phyloP scores from a whole-genome alignment of 1,140 invertebrate species.

The Laodelphax striatellus region DNA sequence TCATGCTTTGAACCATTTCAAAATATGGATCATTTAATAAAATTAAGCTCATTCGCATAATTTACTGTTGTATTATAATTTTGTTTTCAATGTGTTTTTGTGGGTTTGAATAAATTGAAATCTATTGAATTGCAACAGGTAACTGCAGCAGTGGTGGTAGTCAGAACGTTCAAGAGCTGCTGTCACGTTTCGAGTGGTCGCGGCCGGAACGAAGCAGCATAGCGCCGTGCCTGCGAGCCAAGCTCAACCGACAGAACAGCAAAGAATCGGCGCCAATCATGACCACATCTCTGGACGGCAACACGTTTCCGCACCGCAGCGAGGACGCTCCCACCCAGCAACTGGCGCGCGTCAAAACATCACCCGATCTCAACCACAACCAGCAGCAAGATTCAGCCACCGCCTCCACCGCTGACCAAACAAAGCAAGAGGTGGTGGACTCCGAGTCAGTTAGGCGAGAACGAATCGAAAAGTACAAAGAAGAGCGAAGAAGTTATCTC shows the following conservation, averaged over 20 bases:
- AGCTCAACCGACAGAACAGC: conserved; percentile 39
- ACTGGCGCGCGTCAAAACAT: conserved; percentile 32
- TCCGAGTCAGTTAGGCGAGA: conserved; percentile 28
- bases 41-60: too few relatives aligned
- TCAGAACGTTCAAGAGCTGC: conserved; percentile 29
- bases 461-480: conserved; percentile 56
- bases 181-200: conserved; percentile 31
- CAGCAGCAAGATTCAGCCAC: conserved; percentile 35
- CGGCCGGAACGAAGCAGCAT: conserved; percentile 27
- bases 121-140: too few relatives aligned
- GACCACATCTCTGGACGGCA: conserved; percentile 54
- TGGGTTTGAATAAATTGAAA: too few relatives aligned
- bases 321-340: not conserved
- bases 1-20: too few relatives aligned
- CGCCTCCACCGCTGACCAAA: too few relatives aligned
- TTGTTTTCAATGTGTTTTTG: too few relatives aligned
- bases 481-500: conserved; percentile 73
- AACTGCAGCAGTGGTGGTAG: too few relatives aligned
- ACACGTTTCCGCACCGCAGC: conserved; percentile 5
- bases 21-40: too few relatives aligned
- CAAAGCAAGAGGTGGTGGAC: conserved; percentile 35
- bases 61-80: too few relatives aligned
- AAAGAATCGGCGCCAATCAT: conserved; percentile 36
- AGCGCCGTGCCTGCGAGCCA: conserved; percentile 40
- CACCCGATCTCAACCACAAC: conserved; percentile 24